Evolutionary conservation across 2,113 vertebrate species (phyloP).

Genomic region (Narcine bancroftii): DNA sequence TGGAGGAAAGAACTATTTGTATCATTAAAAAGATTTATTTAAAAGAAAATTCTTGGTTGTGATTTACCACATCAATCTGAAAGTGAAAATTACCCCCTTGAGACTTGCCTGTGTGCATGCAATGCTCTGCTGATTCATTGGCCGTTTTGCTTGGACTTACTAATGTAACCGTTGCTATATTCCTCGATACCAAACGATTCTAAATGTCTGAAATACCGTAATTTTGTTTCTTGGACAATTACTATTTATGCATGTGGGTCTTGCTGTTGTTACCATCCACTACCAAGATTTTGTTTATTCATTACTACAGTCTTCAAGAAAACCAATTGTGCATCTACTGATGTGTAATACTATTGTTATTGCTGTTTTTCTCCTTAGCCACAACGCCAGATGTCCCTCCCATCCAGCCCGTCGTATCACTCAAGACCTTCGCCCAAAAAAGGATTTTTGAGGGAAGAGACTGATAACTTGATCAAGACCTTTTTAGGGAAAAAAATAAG

Average conservation of each 20-base stretch:
- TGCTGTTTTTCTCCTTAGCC: conserved; percentile 54
- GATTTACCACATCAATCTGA: conserved; percentile 1
- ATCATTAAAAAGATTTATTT: background rate
- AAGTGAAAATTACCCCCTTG: background rate
- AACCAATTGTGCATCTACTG: background rate
- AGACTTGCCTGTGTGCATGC: conserved; percentile 29
- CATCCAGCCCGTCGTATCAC: conserved; percentile 52
- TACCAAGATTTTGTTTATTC: background rate
- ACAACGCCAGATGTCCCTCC: conserved; percentile 76
- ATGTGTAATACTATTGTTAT: background rate
- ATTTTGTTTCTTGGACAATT: background rate
- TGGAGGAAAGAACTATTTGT: background rate
- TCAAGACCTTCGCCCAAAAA: conserved; percentile 66
- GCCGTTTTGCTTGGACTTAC: conserved; percentile 21
- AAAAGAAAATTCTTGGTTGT: background rate
- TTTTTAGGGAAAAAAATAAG: conserved; percentile 74
- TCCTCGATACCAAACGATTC: background rate
- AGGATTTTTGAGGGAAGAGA: conserved; percentile 81
- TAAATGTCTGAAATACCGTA: background rate
- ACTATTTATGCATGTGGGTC: background rate
- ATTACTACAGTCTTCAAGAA: background rate
- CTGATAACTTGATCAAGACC: conserved; percentile 78
- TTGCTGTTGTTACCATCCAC: background rate
- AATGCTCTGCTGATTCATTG: background rate
- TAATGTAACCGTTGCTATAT: background rate